Percentiles rank a stretch among this genome's conserved stretches.
Conservation (phyloP, 2,797 vertebrate genomes). For the Enoplosus armatus region DNA sequence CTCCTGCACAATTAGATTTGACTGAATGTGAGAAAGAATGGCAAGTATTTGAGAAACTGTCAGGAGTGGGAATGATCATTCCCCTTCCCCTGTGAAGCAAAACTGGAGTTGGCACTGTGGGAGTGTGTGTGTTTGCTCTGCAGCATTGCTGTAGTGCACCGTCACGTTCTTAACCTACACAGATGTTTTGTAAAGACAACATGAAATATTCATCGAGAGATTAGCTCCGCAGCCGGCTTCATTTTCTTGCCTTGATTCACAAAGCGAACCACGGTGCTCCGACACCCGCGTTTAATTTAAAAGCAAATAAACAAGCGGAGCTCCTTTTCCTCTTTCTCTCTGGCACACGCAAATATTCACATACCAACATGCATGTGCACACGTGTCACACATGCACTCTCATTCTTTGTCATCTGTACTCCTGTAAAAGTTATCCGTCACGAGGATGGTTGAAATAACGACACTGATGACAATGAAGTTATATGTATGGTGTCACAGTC, state of each 20-base stretch:
- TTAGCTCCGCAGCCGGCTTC: conserved; percentile 52
- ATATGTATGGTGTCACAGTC: conserved; percentile 7
- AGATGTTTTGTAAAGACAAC: conserved; percentile 70
- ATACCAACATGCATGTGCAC: conserved; percentile 14
- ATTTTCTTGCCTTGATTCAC: conserved; percentile 61
- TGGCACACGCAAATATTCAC: conserved; percentile 3
- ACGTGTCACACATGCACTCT: background rate
- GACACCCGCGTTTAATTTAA: conserved; percentile 55
- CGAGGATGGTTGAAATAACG: conserved; percentile 12
- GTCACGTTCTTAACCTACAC: conserved; percentile 63
- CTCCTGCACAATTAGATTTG: conserved; percentile 43
- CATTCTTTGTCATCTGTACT: background rate
- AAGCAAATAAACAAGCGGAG: conserved; percentile 52
- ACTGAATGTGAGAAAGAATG: conserved; percentile 60
- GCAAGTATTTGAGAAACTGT: conserved; percentile 57
- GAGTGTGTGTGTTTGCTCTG: conserved; percentile 47
- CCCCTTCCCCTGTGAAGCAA: conserved; percentile 27
- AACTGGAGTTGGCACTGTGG: conserved; percentile 38
- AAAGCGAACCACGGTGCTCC: conserved; percentile 40
- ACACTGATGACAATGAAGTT: conserved; percentile 5
- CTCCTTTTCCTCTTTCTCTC: conserved; percentile 40
- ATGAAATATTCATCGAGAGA: conserved; percentile 73
- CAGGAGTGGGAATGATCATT: conserved; percentile 48
- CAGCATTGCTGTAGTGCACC: conserved; percentile 41
- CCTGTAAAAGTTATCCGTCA: background rate